These are phyloP conservation scores for Meghimatium bilineatum DNA, from an alignment of 2,888 invertebrate species.

Conservation along the genomic window DNA sequence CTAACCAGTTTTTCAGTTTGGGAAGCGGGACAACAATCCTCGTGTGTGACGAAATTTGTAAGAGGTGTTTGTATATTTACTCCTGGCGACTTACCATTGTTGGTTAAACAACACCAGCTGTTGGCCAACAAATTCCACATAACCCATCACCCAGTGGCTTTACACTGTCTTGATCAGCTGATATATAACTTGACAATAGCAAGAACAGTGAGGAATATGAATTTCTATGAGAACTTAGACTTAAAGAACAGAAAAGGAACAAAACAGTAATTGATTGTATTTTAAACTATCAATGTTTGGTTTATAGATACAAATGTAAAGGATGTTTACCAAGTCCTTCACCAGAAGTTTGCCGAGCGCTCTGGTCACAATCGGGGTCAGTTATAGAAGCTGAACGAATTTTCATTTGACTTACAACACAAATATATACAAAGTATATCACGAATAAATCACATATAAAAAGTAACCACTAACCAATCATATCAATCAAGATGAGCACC, in stretches of 20 bases:
- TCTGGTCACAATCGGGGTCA: too few species aligned
- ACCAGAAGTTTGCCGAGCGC: too few species aligned
- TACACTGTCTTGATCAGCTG: slow-evolving; percentile 47
- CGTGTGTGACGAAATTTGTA: slow-evolving; percentile 23
- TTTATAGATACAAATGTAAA: too few species aligned
- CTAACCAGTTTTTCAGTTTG: slow-evolving; percentile 36
- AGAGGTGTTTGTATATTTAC: slow-evolving; percentile 43
- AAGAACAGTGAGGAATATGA: background rate
- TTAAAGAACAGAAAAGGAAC: background rate
- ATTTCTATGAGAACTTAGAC: slow-evolving; percentile 2
- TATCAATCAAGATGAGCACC: too few species aligned
- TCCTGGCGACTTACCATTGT: slow-evolving; percentile 40
- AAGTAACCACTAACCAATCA: too few species aligned
- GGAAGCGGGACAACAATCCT: background rate
- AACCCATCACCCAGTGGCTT: slow-evolving; percentile 37
- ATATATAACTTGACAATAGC: slow-evolving; percentile 35
- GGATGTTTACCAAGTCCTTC: too few species aligned
- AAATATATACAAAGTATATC: too few species aligned
- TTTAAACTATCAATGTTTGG: too few species aligned
- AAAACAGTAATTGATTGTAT: background rate
- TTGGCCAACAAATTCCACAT: slow-evolving; percentile 51
- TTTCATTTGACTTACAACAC: too few species aligned
- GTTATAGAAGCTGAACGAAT: too few species aligned
- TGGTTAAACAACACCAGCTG: slow-evolving; percentile 31
- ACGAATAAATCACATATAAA: too few species aligned